Base-by-base conservation (phyloP, 1,140 invertebrate genomes). In the Ephestia elutella region DNA sequence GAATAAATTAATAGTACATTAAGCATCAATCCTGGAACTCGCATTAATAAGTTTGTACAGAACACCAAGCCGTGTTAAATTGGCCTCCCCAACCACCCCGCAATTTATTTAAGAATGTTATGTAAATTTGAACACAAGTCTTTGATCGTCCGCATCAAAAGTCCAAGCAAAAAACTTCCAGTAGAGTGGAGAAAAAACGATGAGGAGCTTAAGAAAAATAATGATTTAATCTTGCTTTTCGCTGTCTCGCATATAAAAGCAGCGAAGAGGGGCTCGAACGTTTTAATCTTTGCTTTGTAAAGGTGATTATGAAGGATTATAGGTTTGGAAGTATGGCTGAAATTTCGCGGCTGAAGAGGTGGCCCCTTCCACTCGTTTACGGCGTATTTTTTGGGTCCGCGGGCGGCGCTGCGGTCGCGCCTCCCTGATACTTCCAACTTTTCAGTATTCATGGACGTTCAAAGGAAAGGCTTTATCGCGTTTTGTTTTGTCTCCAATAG, bases 251-350 rank as follows among this genome's bases (percentile, higher is more conserved):
- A 88, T 88, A 88, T 87, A 85, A 88, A 87, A 79, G 80, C 76
- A 62, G 63, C 67, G 67, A 65, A 75, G 73, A 68, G 70, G 60
- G 76, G 68, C 65, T 78, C 76, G 72, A 82, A 87, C 87, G 89
- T 83, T 90, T 90, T 90, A 90, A 90, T 90, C 89, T 90, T 90
- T 89, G 89, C 89, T 90, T 90, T 90, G 89, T 89, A 90, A 89
- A 89, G 89, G 87, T 89, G 89, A 89, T 90, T 90, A 90, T 89
- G 80, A 89, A 75, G 86, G 89, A 89, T 90, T 89, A 89, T 89
- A 89, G 87, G 89, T 87, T 87, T 82, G 82, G 66, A 85, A 87
- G 86, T 88, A 86, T 86, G 82, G 70, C 82, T 75, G 82, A 86
- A 86, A 83, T 86, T 85, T 86, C 77, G 77, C 71, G 81, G 78